A percentile compares a stretch with the other conserved stretches of the same genome.
These are phyloP conservation scores for Gymnodraco acuticeps DNA, from an alignment of 2,797 vertebrate species.

Conservation along the genomic window DNA sequence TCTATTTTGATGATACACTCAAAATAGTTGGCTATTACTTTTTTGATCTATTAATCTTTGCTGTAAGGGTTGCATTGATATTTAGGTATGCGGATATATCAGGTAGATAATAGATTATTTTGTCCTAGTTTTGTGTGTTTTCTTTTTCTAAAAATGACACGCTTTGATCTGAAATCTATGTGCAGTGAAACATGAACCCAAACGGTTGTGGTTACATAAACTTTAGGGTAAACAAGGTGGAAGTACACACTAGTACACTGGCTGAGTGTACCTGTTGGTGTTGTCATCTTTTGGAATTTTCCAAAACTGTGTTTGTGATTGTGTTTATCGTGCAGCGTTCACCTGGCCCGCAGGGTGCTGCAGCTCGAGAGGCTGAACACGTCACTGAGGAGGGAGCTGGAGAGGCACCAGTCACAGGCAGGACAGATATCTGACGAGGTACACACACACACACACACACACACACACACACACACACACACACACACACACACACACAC, in stretches of 20 bases:
- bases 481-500: neutral
- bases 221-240: slow-evolving; percentile 7
- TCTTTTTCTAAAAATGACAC: neutral
- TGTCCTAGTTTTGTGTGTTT: neutral
- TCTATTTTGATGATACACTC: too few species aligned
- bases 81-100: neutral
- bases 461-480: neutral
- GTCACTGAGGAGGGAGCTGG: slow-evolving; percentile 91
- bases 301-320: slow-evolving; percentile 30
- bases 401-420: slow-evolving; percentile 86
- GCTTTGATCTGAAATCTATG: neutral
- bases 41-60: too few species aligned
- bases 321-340: slow-evolving; percentile 87
- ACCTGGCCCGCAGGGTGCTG: slow-evolving; percentile 95
- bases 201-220: neutral
- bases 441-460: slow-evolving; percentile 37
- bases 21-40: too few species aligned
- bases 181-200: slow-evolving; percentile 23
- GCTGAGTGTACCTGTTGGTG: slow-evolving; percentile 42
- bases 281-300: slow-evolving; percentile 61
- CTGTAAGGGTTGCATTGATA: neutral
- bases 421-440: slow-evolving; percentile 92
- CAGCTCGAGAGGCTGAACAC: slow-evolving; percentile 97
- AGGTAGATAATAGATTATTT: neutral
- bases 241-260: slow-evolving; percentile 19